Base-by-base conservation (phyloP, 2,888 invertebrate species). In the Aromia moschata region DNA sequence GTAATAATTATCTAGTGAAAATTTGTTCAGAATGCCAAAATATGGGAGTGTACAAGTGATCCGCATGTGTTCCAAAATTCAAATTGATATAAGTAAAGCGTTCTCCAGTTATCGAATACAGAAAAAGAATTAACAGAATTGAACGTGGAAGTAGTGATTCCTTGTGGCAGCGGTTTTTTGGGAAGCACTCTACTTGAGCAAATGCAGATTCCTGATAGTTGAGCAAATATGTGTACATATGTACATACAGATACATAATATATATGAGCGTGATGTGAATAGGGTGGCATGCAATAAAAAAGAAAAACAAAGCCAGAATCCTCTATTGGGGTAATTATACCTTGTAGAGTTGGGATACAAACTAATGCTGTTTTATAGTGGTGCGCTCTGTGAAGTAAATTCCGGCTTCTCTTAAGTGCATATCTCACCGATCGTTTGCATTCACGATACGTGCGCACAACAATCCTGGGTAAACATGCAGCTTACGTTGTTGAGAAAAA, bases 271-370 rank as follows among this genome's bases (percentile, higher is more conserved):
- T 46, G 33, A 46, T 52, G 41, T 12, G 51, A 41, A 10, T 31
- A 41, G 51, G 51, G 40, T 17, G 16, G 18, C 41, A 52, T 16
- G 41, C 31, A 15, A 5, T 41, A 31, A 41, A 52, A 52, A 41
- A 52, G 18, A 52, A 52, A 52, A 15, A 10, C n/a, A 30, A 17
- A 25, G 30, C 37, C 12, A 41, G 60, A 52, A 60, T 60, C 20
- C 52, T 56, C 49, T 57, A 61, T 61, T 54, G 31, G 49, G 14
- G 51, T 54, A 54, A 61, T 61, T 61, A 61, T 49, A 36, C 61
- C 61, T 57, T 61, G 52, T 60, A 56, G 46, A 56, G 46, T 55
- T 33, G 46, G 44, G 14, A 44, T 37, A 51, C 44, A 16, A 18
- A 38, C 43, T 54, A 52, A 45, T 54, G 54, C 43, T 54, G 44